Percentiles rank a stretch among this genome's conserved stretches.
phyloP scores from a whole-genome alignment of 2,113 vertebrate species.

The Ursus arctos region DNA sequence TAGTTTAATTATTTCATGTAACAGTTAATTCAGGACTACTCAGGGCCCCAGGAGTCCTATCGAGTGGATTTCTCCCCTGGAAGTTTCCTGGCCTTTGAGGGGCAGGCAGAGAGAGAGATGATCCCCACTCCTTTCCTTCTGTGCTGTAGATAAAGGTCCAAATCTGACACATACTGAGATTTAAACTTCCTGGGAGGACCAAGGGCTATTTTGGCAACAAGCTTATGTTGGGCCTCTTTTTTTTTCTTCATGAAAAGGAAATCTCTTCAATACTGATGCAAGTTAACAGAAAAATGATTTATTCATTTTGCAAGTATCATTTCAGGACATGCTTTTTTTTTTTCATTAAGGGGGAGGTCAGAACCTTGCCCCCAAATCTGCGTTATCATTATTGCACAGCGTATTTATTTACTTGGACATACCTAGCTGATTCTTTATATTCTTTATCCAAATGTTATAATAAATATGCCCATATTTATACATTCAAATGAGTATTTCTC shows the following conservation, averaged over 20 bases:
- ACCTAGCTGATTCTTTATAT: conserved; percentile 39
- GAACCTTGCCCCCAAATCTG: conserved; percentile 46
- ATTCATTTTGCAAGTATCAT: conserved; percentile 49
- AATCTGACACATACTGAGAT: background rate
- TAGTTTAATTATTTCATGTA: conserved; percentile 8
- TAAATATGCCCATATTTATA: conserved; percentile 52
- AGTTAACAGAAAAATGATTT: background rate
- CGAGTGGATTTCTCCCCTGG: background rate
- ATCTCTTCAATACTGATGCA: conserved; percentile 37
- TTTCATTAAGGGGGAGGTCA: background rate
- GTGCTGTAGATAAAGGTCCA: background rate
- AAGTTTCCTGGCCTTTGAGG: background rate
- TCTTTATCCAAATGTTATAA: conserved; percentile 64
- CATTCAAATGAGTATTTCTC: conserved; percentile 58
- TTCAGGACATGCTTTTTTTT: background rate
- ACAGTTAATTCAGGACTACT: background rate
- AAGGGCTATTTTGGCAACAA: background rate
- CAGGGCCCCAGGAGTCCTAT: background rate
- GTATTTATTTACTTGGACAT: conserved; percentile 5
- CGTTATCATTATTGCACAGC: conserved; percentile 38
- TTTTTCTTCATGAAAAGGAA: background rate
- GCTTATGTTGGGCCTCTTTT: background rate
- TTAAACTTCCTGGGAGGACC: background rate
- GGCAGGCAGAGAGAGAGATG: background rate
- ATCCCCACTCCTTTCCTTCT: background rate